Evolutionary conservation across 2,888 invertebrate species (phyloP).

Genomic region (Nematopogon swammerdamellus): DNA sequence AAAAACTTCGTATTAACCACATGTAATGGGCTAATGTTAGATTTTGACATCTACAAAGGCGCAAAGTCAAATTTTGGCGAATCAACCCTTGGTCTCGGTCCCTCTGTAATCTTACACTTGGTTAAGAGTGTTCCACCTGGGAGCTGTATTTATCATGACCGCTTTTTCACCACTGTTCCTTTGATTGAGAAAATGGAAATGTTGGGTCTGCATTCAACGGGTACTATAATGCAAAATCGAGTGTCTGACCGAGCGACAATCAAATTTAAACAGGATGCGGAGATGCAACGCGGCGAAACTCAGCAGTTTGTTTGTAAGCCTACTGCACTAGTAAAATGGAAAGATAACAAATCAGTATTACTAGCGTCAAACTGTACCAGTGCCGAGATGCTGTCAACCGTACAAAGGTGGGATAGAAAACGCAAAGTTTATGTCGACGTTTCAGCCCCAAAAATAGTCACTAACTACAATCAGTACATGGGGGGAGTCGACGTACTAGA

Average conservation of each 20-base stretch:
- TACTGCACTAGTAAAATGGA: slow-evolving; percentile 11
- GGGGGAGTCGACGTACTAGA: slow-evolving; percentile 14
- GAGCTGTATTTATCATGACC: slow-evolving; percentile 7
- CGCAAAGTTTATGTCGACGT: slow-evolving; percentile 11
- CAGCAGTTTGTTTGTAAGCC: slow-evolving; percentile 7
- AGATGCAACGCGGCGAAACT: slow-evolving; percentile 5
- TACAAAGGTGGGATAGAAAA: slow-evolving; percentile 14
- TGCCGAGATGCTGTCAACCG: slow-evolving; percentile 1
- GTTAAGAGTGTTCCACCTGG: slow-evolving; percentile 7
- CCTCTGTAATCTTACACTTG: slow-evolving; percentile 9
- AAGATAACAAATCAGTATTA: slow-evolving; percentile 12
- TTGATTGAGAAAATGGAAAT: slow-evolving; percentile 2
- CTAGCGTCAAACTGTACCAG: slow-evolving; percentile 12
- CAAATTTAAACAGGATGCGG: slow-evolving; percentile 3
- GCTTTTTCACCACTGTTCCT: slow-evolving; percentile 7
- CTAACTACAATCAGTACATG: slow-evolving; percentile 12
- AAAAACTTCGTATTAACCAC: slow-evolving; percentile 13
- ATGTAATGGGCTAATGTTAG: slow-evolving; percentile 13
- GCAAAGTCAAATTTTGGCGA: slow-evolving; percentile 11
- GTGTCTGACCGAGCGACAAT: slow-evolving; percentile 3
- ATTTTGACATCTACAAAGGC: slow-evolving; percentile 13
- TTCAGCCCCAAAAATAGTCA: slow-evolving; percentile 10
- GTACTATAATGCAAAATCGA: slow-evolving; percentile 7
- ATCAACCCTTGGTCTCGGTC: slow-evolving; percentile 5
- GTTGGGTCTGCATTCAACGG: slow-evolving; percentile 3